Conservation (phyloP, 1,140 invertebrate species). For the Nephila pilipes region DNA sequence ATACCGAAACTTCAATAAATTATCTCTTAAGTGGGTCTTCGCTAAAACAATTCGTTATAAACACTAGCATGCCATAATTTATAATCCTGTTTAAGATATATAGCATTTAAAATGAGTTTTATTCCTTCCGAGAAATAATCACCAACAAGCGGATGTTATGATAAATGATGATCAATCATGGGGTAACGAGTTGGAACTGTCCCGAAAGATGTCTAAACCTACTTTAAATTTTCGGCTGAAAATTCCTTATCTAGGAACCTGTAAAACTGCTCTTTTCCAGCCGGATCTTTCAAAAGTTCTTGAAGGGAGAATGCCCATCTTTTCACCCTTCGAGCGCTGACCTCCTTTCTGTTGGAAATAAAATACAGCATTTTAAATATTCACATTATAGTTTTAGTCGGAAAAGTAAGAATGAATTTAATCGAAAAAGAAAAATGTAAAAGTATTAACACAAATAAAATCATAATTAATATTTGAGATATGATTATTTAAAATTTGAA, state of each 20-base stretch:
- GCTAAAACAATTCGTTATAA: no score
- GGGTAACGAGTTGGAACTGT: no score
- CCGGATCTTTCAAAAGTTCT: slow-evolving; percentile 95
- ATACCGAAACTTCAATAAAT: no score
- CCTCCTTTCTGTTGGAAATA: slow-evolving; percentile 87
- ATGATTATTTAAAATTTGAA: no score
- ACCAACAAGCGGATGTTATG: background rate
- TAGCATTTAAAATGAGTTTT: background rate
- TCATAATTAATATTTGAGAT: no score
- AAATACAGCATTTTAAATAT: background rate
- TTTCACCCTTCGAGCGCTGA: slow-evolving; percentile 93
- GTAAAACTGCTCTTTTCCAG: slow-evolving; percentile 97
- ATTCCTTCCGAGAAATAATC: background rate
- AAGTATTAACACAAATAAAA: no score
- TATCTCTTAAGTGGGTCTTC: no score
- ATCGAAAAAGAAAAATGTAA: no score
- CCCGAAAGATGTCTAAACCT: slow-evolving; percentile 80
- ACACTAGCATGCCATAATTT: no score
- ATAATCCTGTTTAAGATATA: no score
- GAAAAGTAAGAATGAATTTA: no score
- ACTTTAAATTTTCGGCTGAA: slow-evolving; percentile 99
- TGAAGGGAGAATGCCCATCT: slow-evolving; percentile 98
- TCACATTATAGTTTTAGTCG: no score
- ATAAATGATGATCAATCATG: background rate
- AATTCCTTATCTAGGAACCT: slow-evolving; percentile 99